Conservation (phyloP, 1,140 invertebrate genomes). For the Aricia agestis region DNA sequence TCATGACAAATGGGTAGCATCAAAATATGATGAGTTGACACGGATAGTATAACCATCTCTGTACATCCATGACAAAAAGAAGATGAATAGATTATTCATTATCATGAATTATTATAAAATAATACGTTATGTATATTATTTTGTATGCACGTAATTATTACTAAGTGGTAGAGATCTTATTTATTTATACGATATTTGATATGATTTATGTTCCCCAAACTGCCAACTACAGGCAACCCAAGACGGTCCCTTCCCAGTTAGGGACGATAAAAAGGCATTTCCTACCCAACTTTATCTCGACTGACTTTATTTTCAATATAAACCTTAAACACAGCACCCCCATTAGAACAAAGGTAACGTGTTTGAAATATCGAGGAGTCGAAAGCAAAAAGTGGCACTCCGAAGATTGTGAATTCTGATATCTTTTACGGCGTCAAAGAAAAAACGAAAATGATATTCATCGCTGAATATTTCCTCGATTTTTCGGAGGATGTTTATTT, state of each 20-base stretch:
- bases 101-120: too few relatives aligned
- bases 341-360: not conserved
- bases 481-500: slow-evolving; percentile 7
- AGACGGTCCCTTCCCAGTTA: not conserved
- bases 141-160: too few relatives aligned
- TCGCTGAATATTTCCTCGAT: slow-evolving; percentile 3
- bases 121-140: too few relatives aligned
- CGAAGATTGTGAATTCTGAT: not conserved
- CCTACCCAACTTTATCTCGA: not conserved
- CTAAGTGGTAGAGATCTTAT: not conserved
- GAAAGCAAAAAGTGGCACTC: not conserved
- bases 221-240: not conserved
- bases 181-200: not conserved
- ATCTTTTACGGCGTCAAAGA: not conserved
- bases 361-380: not conserved
- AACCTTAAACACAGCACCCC: not conserved
- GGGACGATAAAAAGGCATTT: not conserved
- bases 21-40: too few relatives aligned
- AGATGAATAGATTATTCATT: too few relatives aligned
- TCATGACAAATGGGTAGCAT: too few relatives aligned
- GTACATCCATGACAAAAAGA: too few relatives aligned
- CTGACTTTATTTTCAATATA: not conserved
- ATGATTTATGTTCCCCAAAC: not conserved
- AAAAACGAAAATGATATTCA: slow-evolving; percentile 6
- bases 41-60: too few relatives aligned